Base-by-base conservation (phyloP, 2,797 vertebrate species). In the Microhierax caerulescens region DNA sequence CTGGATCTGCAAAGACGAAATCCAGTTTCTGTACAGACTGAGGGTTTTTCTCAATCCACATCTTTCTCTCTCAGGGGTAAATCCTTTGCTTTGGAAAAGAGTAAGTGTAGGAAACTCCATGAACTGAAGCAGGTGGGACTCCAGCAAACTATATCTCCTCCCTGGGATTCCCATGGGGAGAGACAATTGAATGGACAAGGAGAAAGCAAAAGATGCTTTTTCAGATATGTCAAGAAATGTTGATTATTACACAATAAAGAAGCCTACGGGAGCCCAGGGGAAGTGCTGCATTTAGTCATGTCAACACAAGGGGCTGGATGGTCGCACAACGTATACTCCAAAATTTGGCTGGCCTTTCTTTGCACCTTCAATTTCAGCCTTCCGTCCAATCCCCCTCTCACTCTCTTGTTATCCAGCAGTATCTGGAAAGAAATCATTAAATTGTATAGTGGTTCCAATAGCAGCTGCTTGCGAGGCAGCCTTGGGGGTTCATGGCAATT, bases 301-400 rank as follows among this genome's bases (percentile, higher is more conserved):
- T 94, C 88, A 88, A 82, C 84, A 76, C 63, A 84, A 91, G 37
- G 37, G 50, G 23, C 43, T 93, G 50, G 56, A 81, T 88, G 64
- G 67, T 56, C 39, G 0, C 39, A 69, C 59, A 96, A 76, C 32
- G 76, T 87, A 75, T 81, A 92, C 78, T 85, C 37, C 83, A 94
- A 93, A 86, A 85, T 74, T 97, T 98, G 98, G 97, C 97, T 98
- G 98, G 76, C 97, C 98, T 97, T 88, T 97, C 60, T 86, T 95
- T 98, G 97, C 97, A 97, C 97, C 96, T 97, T 92, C 93, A 87
- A 47, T 76, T 89, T 96, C 86, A 92, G 36, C 48, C 84, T 96
- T 48, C 48, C 2, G 1, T 60, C 75, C 92, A 93, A 76, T 61
- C 47, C 67, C 85, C 48, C 24, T 64, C 72, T 80, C 56, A 39